phyloP scores from a whole-genome alignment of 2,113 vertebrate species.

The Neolamprologus sp. region DNA sequence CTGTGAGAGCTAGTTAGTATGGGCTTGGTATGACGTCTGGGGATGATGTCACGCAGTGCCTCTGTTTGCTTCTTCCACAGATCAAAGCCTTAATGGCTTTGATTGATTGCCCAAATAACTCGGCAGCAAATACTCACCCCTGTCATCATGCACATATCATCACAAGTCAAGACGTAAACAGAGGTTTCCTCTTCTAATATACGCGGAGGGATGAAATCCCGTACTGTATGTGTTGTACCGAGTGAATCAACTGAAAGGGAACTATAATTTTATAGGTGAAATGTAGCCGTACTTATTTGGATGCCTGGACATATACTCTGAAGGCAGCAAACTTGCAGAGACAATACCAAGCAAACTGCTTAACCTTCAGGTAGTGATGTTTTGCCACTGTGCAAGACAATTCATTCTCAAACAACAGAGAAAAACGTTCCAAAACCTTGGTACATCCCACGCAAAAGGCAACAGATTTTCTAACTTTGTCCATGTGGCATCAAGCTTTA shows the following conservation, averaged over 20 bases:
- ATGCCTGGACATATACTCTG: background rate
- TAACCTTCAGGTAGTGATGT: background rate
- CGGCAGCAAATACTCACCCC: rapidly evolving
- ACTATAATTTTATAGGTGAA: background rate
- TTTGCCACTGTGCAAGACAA: background rate
- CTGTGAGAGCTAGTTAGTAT: background rate
- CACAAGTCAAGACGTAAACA: background rate
- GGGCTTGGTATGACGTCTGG: background rate
- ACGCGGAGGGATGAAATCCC: rapidly evolving
- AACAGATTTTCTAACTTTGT: background rate
- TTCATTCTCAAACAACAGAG: background rate
- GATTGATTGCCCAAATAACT: background rate
- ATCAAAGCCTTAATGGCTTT: background rate
- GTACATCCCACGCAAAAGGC: background rate
- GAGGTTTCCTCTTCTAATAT: background rate
- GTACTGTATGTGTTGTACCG: background rate
- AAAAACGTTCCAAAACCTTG: background rate
- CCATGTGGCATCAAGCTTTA: background rate
- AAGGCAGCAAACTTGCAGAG: background rate
- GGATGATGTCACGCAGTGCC: background rate
- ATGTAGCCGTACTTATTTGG: background rate
- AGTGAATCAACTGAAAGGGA: background rate
- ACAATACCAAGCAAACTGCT: background rate
- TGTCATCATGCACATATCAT: background rate
- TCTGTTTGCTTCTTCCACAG: background rate